Evolutionary conservation across 2,113 vertebrate genomes (phyloP).

Genomic region (Apeltes quadracus): DNA sequence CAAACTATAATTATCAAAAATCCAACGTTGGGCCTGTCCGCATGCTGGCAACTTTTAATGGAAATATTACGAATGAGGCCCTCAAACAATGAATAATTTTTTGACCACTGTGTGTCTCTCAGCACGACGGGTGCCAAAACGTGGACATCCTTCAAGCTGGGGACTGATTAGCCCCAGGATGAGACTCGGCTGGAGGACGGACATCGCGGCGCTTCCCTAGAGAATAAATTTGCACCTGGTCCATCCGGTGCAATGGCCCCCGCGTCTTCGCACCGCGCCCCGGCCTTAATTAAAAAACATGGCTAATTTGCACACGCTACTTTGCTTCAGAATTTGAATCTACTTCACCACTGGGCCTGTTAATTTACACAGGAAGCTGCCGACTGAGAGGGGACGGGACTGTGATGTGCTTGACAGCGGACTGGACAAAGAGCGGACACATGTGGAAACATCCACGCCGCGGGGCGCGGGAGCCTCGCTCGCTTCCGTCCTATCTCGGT

Average conservation of each 20-base stretch:
- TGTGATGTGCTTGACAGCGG: slow-evolving; percentile 85
- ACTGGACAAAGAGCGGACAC: slow-evolving; percentile 81
- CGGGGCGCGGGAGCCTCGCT: slow-evolving; percentile 19
- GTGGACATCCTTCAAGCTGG: slow-evolving; percentile 87
- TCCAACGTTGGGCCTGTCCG: slow-evolving; percentile 82
- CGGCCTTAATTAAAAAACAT: slow-evolving; percentile 95
- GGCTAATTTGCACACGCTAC: slow-evolving; percentile 95
- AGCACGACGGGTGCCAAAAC: slow-evolving; percentile 86
- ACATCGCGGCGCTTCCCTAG: slow-evolving; percentile 85
- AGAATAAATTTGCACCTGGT: slow-evolving; percentile 95
- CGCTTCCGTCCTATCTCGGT: slow-evolving; percentile 50
- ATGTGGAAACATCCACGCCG: slow-evolving; percentile 54
- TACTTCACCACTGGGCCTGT: slow-evolving; percentile 98
- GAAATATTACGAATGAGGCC: slow-evolving; percentile 94
- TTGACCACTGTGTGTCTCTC: slow-evolving; percentile 86
- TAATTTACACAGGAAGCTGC: slow-evolving; percentile 97
- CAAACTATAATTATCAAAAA: slow-evolving; percentile 87
- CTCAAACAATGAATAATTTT: slow-evolving; percentile 91
- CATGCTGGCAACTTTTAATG: slow-evolving; percentile 84
- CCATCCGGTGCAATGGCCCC: slow-evolving; percentile 83
- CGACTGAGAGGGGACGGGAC: slow-evolving; percentile 86
- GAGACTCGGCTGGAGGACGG: slow-evolving; percentile 87
- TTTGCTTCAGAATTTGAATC: slow-evolving; percentile 92
- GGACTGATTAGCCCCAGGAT: slow-evolving; percentile 90
- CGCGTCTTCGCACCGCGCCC: slow-evolving; percentile 79